These are phyloP conservation scores for Caenorhabditis drosophilae DNA, from an alignment of 2,888 invertebrate genomes.

Conservation along the genomic window DNA sequence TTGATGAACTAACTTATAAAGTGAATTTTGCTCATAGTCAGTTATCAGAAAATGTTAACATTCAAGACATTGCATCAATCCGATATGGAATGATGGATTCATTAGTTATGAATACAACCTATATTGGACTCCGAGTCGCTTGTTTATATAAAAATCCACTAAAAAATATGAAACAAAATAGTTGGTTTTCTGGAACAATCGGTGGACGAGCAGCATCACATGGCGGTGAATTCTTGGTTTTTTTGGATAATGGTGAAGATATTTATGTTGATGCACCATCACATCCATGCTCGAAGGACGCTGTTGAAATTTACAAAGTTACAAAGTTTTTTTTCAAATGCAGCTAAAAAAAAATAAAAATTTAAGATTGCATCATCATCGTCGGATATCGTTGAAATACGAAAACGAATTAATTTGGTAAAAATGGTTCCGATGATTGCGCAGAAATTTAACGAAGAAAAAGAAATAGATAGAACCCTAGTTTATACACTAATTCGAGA, in stretches of 20 bases:
- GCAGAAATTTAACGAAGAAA: constrained; percentile 11
- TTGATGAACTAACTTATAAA: not conserved
- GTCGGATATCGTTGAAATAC: not conserved
- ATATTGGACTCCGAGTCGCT: constrained; percentile 9
- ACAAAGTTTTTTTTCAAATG: not conserved
- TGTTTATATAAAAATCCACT: not conserved
- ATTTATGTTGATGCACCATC: constrained; percentile 18
- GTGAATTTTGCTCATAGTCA: constrained; percentile 1
- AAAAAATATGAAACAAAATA: not conserved
- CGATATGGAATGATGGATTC: constrained; percentile 6
- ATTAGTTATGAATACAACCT: not conserved
- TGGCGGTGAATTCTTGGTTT: constrained; percentile 13
- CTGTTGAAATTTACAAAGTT: not conserved
- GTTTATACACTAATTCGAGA: constrained; percentile 2
- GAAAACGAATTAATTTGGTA: constrained; percentile 1
- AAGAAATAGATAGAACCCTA: not conserved
- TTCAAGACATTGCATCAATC: constrained; percentile 12
- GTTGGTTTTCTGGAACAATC: constrained; percentile 19
- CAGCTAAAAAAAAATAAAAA: too few relatives aligned
- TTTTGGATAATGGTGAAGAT: constrained; percentile 40
- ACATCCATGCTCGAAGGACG: not conserved
- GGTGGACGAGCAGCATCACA: constrained; percentile 8
- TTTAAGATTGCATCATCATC: not conserved
- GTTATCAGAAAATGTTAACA: constrained; percentile 3
- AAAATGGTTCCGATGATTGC: constrained; percentile 19